These are phyloP conservation scores for Rhingia rostrata DNA, from an alignment of 2,888 invertebrate genomes.

Conservation along the genomic window DNA sequence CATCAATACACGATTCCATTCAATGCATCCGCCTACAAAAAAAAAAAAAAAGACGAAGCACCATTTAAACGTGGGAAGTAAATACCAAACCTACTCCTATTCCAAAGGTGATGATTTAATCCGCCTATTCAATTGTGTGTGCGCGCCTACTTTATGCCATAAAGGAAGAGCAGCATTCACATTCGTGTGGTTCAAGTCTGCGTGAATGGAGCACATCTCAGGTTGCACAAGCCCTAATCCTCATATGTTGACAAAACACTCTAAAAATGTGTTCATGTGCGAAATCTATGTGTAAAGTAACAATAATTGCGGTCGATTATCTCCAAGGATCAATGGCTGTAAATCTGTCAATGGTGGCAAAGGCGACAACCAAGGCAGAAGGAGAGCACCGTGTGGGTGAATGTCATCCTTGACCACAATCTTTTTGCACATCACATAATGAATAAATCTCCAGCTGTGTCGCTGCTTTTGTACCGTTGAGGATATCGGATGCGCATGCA, in stretches of 20 bases:
- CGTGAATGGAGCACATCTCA: slow-evolving; percentile 34
- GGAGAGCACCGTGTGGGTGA: slow-evolving; percentile 33
- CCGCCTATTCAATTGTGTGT: slow-evolving; percentile 48
- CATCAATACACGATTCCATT: slow-evolving; percentile 25
- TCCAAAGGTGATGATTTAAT: slow-evolving; percentile 41
- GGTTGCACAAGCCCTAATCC: slow-evolving; percentile 31
- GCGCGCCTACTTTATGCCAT: slow-evolving; percentile 30
- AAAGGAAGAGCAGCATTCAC: not conserved
- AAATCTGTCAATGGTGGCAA: slow-evolving; percentile 52
- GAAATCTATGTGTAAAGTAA: slow-evolving; percentile 23
- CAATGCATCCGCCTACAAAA: slow-evolving; percentile 34
- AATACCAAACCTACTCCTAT: slow-evolving; percentile 34
- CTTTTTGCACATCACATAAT: not conserved
- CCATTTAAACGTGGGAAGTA: slow-evolving; percentile 63
- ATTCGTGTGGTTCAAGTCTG: slow-evolving; percentile 25
- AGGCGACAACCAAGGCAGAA: slow-evolving; percentile 16
- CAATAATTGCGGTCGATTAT: slow-evolving; percentile 67
- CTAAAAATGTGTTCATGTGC: not conserved
- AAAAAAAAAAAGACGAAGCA: slow-evolving; percentile 18
- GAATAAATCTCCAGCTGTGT: slow-evolving; percentile 18
- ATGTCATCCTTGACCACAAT: not conserved
- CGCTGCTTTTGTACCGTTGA: slow-evolving; percentile 10
- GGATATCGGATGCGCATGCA: slow-evolving; percentile 42
- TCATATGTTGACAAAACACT: slow-evolving; percentile 61
- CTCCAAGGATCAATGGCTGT: slow-evolving; percentile 54